Evolutionary conservation across 1,140 invertebrate genomes (phyloP).

Genomic region (Ceratosolen solmsi): DNA sequence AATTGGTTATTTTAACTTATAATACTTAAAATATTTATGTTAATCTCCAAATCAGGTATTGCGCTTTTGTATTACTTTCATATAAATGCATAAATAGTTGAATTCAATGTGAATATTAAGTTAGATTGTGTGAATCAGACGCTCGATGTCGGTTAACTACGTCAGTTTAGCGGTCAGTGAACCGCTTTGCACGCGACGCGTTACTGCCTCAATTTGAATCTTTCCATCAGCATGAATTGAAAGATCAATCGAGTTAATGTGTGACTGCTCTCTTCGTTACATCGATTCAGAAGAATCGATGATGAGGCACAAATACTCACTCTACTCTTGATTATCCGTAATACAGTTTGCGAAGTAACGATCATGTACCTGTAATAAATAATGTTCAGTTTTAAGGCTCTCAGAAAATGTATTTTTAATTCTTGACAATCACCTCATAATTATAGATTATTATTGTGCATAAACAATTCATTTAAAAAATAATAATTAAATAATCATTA

Average conservation of each 20-base stretch:
- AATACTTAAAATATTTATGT: too few relatives aligned
- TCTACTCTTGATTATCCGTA: not conserved
- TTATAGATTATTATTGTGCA: too few relatives aligned
- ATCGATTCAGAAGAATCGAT: not conserved
- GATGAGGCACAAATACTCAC: not conserved
- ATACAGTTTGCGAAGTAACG: not conserved
- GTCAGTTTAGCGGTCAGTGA: conserved; percentile 36
- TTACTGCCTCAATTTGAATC: conserved; percentile 14
- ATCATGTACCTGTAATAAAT: not conserved
- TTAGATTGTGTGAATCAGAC: not conserved
- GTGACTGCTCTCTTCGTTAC: not conserved
- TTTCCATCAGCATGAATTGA: not conserved
- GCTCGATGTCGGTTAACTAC: not conserved
- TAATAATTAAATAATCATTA: too few relatives aligned
- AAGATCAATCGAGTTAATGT: conserved; percentile 12
- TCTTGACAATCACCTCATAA: too few relatives aligned
- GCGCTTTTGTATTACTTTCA: not conserved
- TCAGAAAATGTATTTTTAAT: too few relatives aligned
- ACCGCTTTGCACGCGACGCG: not conserved
- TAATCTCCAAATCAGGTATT: too few relatives aligned
- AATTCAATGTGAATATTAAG: not conserved
- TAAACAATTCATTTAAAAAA: too few relatives aligned
- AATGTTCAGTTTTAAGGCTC: not conserved
- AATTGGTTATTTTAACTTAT: too few relatives aligned
- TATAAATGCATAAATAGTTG: not conserved